These are phyloP conservation scores for Theristicus caerulescens DNA, from an alignment of 2,113 vertebrate species.

Conservation along the genomic window DNA sequence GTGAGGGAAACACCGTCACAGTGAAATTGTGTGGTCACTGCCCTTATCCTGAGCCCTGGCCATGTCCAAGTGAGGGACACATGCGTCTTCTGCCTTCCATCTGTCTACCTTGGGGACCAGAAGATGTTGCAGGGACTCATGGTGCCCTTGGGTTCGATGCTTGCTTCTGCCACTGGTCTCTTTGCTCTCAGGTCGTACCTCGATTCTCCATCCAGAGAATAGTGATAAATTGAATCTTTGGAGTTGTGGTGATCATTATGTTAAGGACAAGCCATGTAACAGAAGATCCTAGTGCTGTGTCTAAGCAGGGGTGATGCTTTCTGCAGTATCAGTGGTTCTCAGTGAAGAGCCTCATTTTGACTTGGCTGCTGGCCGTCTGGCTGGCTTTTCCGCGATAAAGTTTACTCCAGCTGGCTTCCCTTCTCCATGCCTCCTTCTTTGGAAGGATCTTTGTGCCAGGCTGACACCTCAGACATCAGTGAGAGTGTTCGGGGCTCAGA, in stretches of 20 bases:
- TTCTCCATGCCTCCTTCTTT: neutral
- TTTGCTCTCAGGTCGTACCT: neutral
- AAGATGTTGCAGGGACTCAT: neutral
- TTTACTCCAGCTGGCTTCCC: neutral
- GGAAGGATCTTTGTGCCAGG: neutral
- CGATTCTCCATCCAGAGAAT: neutral
- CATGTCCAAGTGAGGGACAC: rapidly evolving
- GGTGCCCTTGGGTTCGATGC: neutral
- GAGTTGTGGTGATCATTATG: neutral
- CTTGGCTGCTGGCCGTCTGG: neutral
- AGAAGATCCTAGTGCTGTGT: neutral
- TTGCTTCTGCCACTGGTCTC: neutral
- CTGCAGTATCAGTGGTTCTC: neutral
- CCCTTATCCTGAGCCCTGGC: neutral
- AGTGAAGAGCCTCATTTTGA: neutral
- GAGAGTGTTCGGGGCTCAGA: neutral
- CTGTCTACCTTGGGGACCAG: neutral
- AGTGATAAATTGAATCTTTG: neutral
- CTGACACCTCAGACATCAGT: neutral
- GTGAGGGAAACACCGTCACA: neutral
- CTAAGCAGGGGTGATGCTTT: neutral
- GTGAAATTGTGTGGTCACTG: neutral
- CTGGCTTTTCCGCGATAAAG: neutral
- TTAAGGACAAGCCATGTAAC: neutral
- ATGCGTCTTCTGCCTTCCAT: neutral